Evolutionary conservation across 2,888 invertebrate genomes (phyloP).

Genomic region (Agrochola litura): DNA sequence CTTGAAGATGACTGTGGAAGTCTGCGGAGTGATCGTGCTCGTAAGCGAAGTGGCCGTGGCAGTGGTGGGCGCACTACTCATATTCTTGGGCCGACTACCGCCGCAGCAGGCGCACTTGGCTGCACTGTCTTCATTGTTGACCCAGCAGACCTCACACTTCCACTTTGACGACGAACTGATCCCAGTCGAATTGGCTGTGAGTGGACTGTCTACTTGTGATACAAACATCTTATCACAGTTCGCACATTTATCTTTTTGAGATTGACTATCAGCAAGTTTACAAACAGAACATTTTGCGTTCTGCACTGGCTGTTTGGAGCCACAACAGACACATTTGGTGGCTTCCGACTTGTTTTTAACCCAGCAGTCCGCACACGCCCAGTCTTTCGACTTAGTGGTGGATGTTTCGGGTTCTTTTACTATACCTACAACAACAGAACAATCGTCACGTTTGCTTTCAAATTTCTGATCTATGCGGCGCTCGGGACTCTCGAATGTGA

Average conservation of each 20-base stretch:
- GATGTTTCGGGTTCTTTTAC: constrained; percentile 57
- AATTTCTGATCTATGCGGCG: constrained; percentile 66
- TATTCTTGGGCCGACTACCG: constrained; percentile 64
- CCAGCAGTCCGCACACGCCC: constrained; percentile 77
- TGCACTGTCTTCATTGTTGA: constrained; percentile 70
- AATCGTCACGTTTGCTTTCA: constrained; percentile 57
- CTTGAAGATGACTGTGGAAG: constrained; percentile 5
- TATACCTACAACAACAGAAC: constrained; percentile 65
- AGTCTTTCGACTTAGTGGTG: constrained; percentile 62
- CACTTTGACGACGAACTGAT: constrained; percentile 69
- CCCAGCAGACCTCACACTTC: constrained; percentile 79
- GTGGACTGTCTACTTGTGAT: constrained; percentile 42
- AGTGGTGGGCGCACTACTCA: not conserved
- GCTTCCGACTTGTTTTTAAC: constrained; percentile 72
- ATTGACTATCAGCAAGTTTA: constrained; percentile 68
- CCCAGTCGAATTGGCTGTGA: constrained; percentile 43
- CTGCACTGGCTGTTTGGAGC: constrained; percentile 65
- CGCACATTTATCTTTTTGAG: constrained; percentile 71
- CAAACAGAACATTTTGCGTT: constrained; percentile 72
- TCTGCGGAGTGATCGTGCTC: constrained; percentile 5
- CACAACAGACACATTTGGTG: constrained; percentile 78
- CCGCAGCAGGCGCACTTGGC: constrained; percentile 78
- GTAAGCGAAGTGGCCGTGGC: constrained; percentile 12
- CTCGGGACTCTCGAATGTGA: constrained; percentile 78
- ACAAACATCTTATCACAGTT: constrained; percentile 71